phyloP scores from a whole-genome alignment of 2,888 invertebrate genomes.

The Yponomeuta malinellus region DNA sequence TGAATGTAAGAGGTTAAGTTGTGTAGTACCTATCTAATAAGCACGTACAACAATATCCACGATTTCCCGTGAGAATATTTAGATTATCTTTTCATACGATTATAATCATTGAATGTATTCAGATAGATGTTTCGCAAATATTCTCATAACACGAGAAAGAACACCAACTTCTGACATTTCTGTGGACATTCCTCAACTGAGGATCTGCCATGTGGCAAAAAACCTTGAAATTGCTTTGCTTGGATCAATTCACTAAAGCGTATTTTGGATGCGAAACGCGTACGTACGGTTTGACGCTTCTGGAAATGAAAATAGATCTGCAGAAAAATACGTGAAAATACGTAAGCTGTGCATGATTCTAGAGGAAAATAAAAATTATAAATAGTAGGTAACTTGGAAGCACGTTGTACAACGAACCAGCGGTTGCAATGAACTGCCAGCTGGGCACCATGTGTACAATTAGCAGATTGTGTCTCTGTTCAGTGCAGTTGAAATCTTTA shows the following conservation, averaged over 20 bases:
- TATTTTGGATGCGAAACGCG: too few species aligned
- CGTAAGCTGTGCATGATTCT: not conserved
- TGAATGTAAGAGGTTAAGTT: too few species aligned
- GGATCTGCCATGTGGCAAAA: too few species aligned
- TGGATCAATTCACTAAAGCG: too few species aligned
- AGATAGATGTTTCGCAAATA: too few species aligned
- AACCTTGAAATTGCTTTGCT: too few species aligned
- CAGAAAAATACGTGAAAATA: not conserved
- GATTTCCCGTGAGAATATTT: too few species aligned
- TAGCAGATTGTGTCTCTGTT: not conserved
- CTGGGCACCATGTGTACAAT: not conserved
- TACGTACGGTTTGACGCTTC: not conserved
- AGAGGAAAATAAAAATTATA: not conserved
- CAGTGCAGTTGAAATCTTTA: not conserved
- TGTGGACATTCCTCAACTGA: too few species aligned
- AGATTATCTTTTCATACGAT: not conserved
- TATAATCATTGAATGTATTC: not conserved
- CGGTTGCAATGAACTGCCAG: not conserved
- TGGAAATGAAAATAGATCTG: not conserved
- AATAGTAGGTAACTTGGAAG: not conserved
- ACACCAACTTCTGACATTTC: too few species aligned
- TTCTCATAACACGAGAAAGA: too few species aligned
- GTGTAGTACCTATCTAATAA: too few species aligned
- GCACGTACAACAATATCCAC: too few species aligned
- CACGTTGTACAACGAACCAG: not conserved